Base-by-base conservation (phyloP, 2,888 invertebrate species). In the Chromoteleia sp. region DNA sequence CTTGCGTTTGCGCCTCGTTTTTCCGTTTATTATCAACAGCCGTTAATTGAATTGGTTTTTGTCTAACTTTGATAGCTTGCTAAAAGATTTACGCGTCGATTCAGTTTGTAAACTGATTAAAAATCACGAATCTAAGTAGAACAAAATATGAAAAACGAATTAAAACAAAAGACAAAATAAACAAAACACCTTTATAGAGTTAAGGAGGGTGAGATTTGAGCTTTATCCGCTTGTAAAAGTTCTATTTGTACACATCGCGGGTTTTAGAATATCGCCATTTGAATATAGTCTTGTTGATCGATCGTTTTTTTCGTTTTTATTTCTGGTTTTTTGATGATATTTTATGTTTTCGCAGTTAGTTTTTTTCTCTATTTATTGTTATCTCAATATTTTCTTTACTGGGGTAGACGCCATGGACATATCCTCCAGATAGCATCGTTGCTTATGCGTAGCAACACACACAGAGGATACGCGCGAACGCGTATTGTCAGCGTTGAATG, bases 161-260 rank as follows among this genome's bases (percentile, higher is more conserved):
- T 39, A 0, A 58, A 25, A 71, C 17, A 17, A 43, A 43, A 29
- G 17, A 63, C 15, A 41, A 25, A 70, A 56, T 54, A 25, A 25
- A 25, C 15, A 48, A 14, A 56, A 56, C 45, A 25, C 19, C 15
- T 59, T 71, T 59, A 50, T 84, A 82, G 76, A 81, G 39, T 83
- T 78, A 81, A 83, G 67, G 70, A 73, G 70, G 30, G 54, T n/a
- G 77, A 82, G 73, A 85, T 81, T 86, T 85, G 89, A 89, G 89
- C 89, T 90, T 90, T 89, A 89, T 85, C 85, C 85, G 89, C 89
- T 87, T 87, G 84, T 86, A 86, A 87, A 87, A 86, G 82, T 87
- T 87, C 86, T 87, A 85, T 89, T 89, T 89, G 88, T 89, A 86
- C n/a, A 45, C 5, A 2, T 61, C 6, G 59, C 30, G 43, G 43